phyloP scores from a whole-genome alignment of 2,888 invertebrate species.

The Hyposoter dolosus region DNA sequence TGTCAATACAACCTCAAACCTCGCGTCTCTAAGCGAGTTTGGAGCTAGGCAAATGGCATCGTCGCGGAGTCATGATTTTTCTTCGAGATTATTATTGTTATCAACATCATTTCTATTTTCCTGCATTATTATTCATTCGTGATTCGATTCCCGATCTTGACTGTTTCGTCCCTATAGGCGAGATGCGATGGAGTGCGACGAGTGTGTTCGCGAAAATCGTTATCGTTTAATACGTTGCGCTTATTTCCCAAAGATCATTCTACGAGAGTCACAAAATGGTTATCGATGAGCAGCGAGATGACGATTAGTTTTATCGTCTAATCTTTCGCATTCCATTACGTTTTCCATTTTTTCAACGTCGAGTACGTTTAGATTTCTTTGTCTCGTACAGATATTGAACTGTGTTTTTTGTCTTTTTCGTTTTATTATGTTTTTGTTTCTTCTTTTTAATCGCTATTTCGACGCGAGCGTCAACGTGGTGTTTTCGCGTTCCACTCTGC shows the following conservation, averaged over 20 bases:
- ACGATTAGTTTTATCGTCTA: not conserved
- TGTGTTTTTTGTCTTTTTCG: slow-evolving; percentile 15
- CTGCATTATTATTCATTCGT: not conserved
- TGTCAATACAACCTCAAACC: slow-evolving; percentile 57
- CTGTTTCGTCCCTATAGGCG: not conserved
- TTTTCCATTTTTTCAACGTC: slow-evolving; percentile 2
- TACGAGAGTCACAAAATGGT: slow-evolving; percentile 30
- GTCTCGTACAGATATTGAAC: slow-evolving; percentile 24
- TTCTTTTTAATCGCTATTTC: slow-evolving; percentile 57
- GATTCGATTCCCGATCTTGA: not conserved
- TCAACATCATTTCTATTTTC: not conserved
- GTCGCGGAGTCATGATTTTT: slow-evolving; percentile 62
- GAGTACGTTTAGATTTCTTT: slow-evolving; percentile 29
- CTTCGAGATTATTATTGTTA: slow-evolving; percentile 42
- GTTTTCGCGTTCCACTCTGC: slow-evolving; percentile 78
- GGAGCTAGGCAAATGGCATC: slow-evolving; percentile 65
- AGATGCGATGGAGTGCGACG: slow-evolving; percentile 6
- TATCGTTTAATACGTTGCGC: slow-evolving; percentile 7
- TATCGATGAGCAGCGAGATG: slow-evolving; percentile 50
- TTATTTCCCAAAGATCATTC: slow-evolving; percentile 24
- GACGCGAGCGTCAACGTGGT: slow-evolving; percentile 70
- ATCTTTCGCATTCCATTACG: not conserved
- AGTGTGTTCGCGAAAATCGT: not conserved
- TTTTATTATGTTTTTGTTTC: slow-evolving; percentile 28
- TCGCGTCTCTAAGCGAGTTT: slow-evolving; percentile 61